Base-by-base conservation (phyloP, 2,888 invertebrate genomes). In the Ormyrus rosae region DNA sequence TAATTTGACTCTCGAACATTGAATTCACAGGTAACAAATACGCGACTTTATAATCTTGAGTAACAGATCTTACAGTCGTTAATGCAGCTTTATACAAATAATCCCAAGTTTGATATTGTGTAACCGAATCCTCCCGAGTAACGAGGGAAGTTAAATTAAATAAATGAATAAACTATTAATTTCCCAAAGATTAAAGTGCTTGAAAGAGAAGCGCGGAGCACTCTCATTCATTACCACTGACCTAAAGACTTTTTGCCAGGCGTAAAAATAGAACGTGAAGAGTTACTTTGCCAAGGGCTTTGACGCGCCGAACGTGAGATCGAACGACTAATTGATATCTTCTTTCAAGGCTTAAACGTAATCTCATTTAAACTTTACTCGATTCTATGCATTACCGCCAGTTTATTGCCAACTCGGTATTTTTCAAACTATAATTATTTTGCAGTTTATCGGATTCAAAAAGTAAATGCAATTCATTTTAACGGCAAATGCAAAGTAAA, bases 151-250 rank as follows among this genome's bases (percentile, higher is more conserved):
- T 68, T 70, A 58, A 67, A 65, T 64, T 69, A 51, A 60, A 75
- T 46, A 67, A 80, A 71, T 71, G 61, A 70, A 45, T 48, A 46
- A 67, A 60, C 67, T 75, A 61, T 71, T 55, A 67, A 61, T 75
- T 64, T 45, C 19, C 10, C 48, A n/a, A 65, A 34, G 34, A 10
- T 48, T 61, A 65, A 69, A 58, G 45, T 69, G 48, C 50, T 63
- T 34, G 63, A 61, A 61, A 80, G 76, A 76, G 46, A 46, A 64
- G 46, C 11, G 46, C 19, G 51, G 6, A 7, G 65, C 45, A 46
- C 11, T 61, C 70, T 70, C 70, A 70, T 81, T 78, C 74, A 70
- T 78, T 78, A 78, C 46, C 70, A 67, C 53, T 70, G 74, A 74
- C 70, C 71, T 60, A 74, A 70, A 70, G 74, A 75, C 67, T 78